phyloP scores from a whole-genome alignment of 2,113 vertebrate species.

The Coptodon rendalli region DNA sequence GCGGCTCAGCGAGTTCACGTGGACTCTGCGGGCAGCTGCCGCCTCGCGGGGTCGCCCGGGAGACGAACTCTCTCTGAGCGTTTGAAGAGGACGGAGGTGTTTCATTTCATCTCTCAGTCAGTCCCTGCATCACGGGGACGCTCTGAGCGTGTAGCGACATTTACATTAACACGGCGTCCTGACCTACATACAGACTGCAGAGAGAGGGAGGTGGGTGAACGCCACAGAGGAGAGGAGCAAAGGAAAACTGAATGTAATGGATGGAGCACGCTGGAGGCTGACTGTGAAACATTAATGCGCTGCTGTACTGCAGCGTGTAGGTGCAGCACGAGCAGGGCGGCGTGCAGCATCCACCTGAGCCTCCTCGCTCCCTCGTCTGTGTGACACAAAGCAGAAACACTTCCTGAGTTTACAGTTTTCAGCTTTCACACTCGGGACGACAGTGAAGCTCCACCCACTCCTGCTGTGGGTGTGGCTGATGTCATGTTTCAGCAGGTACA shows the following conservation, averaged over 20 bases:
- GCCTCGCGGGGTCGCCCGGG: neutral
- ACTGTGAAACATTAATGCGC: neutral
- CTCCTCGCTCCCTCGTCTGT: neutral
- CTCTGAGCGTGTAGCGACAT: slow-evolving; percentile 24
- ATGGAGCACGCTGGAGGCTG: neutral
- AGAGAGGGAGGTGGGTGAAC: neutral
- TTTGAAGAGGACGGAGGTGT: slow-evolving; percentile 32
- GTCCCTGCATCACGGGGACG: neutral
- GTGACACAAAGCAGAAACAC: neutral
- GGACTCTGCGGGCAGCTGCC: neutral
- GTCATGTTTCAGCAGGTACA: neutral
- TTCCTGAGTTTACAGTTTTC: neutral
- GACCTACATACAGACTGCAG: slow-evolving; percentile 9
- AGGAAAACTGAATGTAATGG: neutral
- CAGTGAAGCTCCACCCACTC: neutral
- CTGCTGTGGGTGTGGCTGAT: neutral
- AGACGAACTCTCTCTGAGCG: neutral
- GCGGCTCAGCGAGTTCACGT: neutral
- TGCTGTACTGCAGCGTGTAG: neutral
- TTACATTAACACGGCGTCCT: slow-evolving; percentile 15
- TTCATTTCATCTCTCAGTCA: slow-evolving; percentile 13
- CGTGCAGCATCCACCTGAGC: neutral
- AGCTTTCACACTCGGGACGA: neutral
- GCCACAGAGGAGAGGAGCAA: neutral
- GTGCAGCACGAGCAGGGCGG: neutral